phyloP scores from a whole-genome alignment of 2,797 vertebrate species.

The Forpus xanthops region DNA sequence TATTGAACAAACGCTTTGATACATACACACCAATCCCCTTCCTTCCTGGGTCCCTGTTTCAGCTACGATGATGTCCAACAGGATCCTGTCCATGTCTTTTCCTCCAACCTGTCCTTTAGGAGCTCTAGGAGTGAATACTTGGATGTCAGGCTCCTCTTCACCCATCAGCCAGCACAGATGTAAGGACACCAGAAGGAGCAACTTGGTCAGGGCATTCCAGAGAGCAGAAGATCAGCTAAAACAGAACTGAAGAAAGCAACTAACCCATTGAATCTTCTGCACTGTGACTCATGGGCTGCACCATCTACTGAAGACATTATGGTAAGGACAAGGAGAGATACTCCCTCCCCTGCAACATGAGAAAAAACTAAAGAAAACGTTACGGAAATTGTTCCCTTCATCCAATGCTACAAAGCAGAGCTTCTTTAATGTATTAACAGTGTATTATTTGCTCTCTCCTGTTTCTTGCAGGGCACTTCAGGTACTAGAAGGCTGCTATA shows the following conservation, averaged over 20 bases:
- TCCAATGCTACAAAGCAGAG: not conserved
- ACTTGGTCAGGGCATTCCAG: not conserved
- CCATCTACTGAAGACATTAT: not conserved
- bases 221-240: not conserved
- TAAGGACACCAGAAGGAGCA: not conserved
- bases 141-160: not conserved
- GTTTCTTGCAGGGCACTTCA: not conserved
- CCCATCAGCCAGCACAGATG: not conserved
- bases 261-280: not conserved
- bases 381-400: not conserved
- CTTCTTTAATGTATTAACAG: not conserved
- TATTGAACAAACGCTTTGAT: not conserved
- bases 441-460: not conserved
- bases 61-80: accelerated
- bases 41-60: not conserved
- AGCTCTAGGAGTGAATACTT: not conserved
- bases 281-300: not conserved
- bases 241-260: not conserved
- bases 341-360: not conserved
- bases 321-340: not conserved
- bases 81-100: not conserved
- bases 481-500: not conserved
- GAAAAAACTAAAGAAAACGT: not conserved
- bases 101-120: not conserved
- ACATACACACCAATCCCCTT: not conserved